A percentile compares a stretch with the other conserved stretches of the same genome.
Conservation (phyloP, 2,113 vertebrate genomes). For the Istiophorus platypterus region DNA sequence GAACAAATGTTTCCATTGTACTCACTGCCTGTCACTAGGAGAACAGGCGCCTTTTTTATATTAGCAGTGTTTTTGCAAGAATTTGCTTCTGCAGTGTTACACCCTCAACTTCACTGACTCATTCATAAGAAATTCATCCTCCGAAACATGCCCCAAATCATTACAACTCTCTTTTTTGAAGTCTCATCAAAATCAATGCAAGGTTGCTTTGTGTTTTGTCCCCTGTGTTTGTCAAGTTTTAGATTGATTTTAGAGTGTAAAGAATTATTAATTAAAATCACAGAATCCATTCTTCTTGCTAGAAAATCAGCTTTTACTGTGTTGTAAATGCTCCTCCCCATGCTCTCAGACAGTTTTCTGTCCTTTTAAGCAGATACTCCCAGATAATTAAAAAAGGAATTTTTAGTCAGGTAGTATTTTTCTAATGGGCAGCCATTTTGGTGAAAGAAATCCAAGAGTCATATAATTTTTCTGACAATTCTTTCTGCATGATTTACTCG, state of each 20-base stretch:
- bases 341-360: background rate
- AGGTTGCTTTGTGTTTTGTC: slow-evolving; percentile 7
- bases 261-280: slow-evolving; percentile 13
- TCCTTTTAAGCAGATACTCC: too few relatives aligned
- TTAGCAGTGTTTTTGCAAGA: slow-evolving; percentile 8
- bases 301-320: background rate
- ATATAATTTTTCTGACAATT: slow-evolving; percentile 11
- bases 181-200: slow-evolving; percentile 27
- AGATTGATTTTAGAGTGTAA: slow-evolving; percentile 5
- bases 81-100: background rate
- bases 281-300: background rate
- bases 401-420: background rate
- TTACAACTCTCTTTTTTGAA: slow-evolving; percentile 26
- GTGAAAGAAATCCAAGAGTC: background rate
- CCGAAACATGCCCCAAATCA: background rate
- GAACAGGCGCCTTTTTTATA: slow-evolving; percentile 23
- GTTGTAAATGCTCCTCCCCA: background rate
- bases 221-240: slow-evolving; percentile 13
- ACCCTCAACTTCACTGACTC: slow-evolving; percentile 23
- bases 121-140: slow-evolving; percentile 39
- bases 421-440: background rate
- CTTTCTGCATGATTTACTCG: slow-evolving; percentile 14
- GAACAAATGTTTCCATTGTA: slow-evolving; percentile 3
- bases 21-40: background rate
- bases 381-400: background rate